Evolutionary conservation across 2,888 invertebrate genomes (phyloP), one percentile per base, ranked within the genome.

Genomic region (Polia nebulosa): DNA sequence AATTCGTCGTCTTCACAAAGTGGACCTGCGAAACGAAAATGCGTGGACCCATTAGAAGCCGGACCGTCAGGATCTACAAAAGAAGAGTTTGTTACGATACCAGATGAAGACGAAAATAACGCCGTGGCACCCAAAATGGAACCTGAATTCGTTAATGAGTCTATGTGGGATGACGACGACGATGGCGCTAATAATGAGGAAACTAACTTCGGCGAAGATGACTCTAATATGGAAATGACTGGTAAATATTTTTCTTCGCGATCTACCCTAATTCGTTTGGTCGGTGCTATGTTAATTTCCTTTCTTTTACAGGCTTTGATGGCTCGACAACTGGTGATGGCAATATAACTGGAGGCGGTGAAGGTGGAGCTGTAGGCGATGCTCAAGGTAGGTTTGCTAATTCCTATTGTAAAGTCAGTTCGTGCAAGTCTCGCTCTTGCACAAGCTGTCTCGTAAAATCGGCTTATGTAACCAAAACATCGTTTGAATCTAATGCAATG

Each of bases 121-220:
- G 96, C 96, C 72, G 95, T 97, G 78, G 96, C 97, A 85, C 97
- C 97, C 34, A 97, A 97, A 96, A 96, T 97, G 90, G 97, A 97
- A 96, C 97, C 97, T 1, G 97, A 97, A 92, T 97, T 97, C 90
- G 95, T 96, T 51, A 97, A 97, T 76, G 97, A 97, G 88, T 95
- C 96, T 76, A 93, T 96, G 94, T 96, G 96, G 95, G 96, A 96
- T 76, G 96, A 96, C 72, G 97, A 96, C 76, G 97, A 97, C 81
- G 97, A 96, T 80, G 97, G 96, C 84, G 93, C 96, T 34, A 96
- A 96, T 72, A 97, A 97, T 85, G 96, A 96, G 84, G 97, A 97
- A 87, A 95, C 96, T 0, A 96, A 96, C 85, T 97, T 97, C 83
- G 97, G 97, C 86, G 97, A 97, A 92, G 97, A 97, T 69, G 97